A percentile compares a stretch with the other conserved stretches of the same genome.
Evolutionary conservation across 92 coral and sea anemone genomes (phyloP).

Genomic region (Pocillopora meandrina): DNA sequence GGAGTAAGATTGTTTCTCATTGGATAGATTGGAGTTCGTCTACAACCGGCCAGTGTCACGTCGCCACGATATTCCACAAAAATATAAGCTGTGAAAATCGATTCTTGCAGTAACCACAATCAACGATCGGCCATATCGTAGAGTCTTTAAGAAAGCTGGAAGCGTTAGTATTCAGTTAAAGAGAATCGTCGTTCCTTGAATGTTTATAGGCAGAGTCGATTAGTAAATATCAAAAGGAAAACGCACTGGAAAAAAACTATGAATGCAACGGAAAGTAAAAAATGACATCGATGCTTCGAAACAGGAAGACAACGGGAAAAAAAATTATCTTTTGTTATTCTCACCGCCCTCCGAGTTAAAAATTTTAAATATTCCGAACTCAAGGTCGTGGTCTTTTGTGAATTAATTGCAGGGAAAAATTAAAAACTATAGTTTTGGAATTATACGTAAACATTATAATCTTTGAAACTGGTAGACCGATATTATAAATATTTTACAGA

Average conservation of each 20-base stretch:
- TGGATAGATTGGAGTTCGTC: neutral
- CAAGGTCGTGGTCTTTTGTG: neutral
- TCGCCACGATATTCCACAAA: neutral
- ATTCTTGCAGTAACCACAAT: neutral
- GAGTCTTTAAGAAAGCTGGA: neutral
- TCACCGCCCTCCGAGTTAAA: neutral
- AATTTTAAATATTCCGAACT: neutral
- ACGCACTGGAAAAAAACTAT: neutral
- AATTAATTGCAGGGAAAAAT: neutral
- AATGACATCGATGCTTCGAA: slow-evolving; percentile 9
- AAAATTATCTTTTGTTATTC: slow-evolving; percentile 23
- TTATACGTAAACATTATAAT: slow-evolving; percentile 20
- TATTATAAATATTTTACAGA: slow-evolving; percentile 35
- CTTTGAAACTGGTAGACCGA: slow-evolving; percentile 24
- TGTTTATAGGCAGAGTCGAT: neutral
- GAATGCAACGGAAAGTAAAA: slow-evolving; percentile 8
- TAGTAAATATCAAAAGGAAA: neutral
- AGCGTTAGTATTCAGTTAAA: too few relatives aligned
- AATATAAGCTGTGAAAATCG: neutral
- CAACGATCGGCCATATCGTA: neutral
- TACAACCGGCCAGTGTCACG: neutral
- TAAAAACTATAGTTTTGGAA: neutral
- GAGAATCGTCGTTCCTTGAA: neutral
- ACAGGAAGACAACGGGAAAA: neutral
- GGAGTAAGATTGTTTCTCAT: neutral